Evolutionary conservation across 2,888 invertebrate species (phyloP).

Genomic region (Branchellion lobata): DNA sequence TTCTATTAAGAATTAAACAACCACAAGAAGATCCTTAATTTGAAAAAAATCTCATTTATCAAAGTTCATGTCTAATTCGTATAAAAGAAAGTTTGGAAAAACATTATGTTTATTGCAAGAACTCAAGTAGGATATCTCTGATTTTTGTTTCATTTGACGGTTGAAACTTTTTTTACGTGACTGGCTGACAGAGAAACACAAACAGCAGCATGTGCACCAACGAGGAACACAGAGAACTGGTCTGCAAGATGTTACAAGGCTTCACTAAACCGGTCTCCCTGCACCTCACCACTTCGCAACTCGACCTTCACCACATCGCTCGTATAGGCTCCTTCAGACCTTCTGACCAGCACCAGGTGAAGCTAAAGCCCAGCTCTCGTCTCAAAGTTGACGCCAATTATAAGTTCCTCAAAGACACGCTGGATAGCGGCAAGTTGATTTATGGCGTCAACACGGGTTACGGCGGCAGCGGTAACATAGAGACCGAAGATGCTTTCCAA

Average conservation of each 20-base stretch:
- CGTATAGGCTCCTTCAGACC: neutral
- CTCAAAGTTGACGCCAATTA: conserved; percentile 44
- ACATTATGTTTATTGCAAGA: no score
- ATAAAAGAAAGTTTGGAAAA: no score
- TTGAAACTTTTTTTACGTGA: no score
- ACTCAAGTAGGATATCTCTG: no score
- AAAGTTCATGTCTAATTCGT: no score
- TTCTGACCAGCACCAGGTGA: neutral
- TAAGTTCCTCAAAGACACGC: conserved; percentile 45
- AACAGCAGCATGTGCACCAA: neutral
- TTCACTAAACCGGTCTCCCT: neutral
- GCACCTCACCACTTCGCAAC: neutral
- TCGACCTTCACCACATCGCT: conserved; percentile 18
- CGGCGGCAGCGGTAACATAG: conserved; percentile 53
- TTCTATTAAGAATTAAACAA: no score
- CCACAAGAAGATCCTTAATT: no score
- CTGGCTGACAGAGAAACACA: no score
- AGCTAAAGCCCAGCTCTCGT: neutral
- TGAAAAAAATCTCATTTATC: no score
- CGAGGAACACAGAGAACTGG: neutral
- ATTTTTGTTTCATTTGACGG: no score
- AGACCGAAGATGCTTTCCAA: conserved; percentile 44
- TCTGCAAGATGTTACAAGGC: neutral
- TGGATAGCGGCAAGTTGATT: conserved; percentile 48
- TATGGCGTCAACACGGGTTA: conserved; percentile 54